Evolutionary conservation across 1,140 invertebrate genomes (phyloP), one percentile per base, ranked within the genome.

Genomic region (Bombus huntii): DNA sequence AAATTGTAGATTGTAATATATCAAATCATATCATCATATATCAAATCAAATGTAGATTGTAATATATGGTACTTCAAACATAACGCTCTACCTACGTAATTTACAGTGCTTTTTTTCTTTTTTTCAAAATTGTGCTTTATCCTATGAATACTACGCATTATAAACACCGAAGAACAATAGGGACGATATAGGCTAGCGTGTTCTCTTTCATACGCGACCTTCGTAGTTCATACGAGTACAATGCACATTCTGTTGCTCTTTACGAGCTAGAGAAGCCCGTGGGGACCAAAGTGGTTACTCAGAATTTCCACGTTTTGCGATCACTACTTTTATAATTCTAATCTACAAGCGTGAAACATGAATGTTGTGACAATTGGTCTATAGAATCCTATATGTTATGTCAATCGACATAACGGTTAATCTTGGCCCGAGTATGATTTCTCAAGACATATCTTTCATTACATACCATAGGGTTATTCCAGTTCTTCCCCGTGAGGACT

Each of bases 121-220:
- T 57, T 76, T 76, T 28, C 44, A 13, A 39, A 66, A 25, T 39
- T 8, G 39, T 31, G 9, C 10, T 47, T 47, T 18, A 31, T 66
- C 5, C 44, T 15, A 53, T 42, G 44, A 53, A 53, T 57, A n/a
- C 34, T 5, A n/a, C 3, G 28, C 6, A 39, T 57, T 68, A 37
- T 53, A 42, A 53, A 34, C 31, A 31, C 18, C 25, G 2, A 15
- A 8, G 34, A 83, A 77, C 73, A 83, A 83, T 82, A 44, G 31
- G 10, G 12, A 8, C 31, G 9, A 76, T 65, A 37, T 4, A 74
- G 31, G 10, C 10, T 28, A 39, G 42, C 4, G 37, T 70, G 39
- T 47, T 37, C 71, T 39, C 15, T 82, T 75, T 65, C 71, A 75
- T 53, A 6, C 3, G 8, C 25, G 44, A 10, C 39, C 72, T 83